Evolutionary conservation across 2,113 vertebrate genomes (phyloP).

Genomic region (Protobothrops mucrosquamatus): DNA sequence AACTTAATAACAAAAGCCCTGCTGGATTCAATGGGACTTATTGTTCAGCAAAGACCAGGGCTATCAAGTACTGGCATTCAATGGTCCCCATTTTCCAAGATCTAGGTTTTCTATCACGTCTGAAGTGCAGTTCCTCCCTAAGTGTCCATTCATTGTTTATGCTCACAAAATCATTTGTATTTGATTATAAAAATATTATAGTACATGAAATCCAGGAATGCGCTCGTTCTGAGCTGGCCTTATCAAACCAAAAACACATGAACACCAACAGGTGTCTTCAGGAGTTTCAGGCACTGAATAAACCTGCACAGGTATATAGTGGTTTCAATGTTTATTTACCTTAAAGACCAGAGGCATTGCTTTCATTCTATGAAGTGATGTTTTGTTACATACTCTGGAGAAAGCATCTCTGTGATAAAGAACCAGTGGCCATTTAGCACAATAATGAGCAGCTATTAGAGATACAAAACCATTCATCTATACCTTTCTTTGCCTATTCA

Average conservation of each 20-base stretch:
- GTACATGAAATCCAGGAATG: neutral
- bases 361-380: conserved; percentile 10
- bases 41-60: neutral
- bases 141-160: neutral
- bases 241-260: neutral
- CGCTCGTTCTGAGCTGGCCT: neutral
- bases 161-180: neutral
- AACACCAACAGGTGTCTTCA: neutral
- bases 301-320: neutral
- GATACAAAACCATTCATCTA: neutral
- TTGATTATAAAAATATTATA: neutral
- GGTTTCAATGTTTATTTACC: neutral
- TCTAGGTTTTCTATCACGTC: neutral
- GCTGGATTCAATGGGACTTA: neutral
- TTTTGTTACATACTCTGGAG: neutral
- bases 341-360: neutral
- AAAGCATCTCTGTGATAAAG: neutral
- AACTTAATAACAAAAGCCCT: neutral
- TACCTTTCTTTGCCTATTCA: neutral
- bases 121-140: neutral
- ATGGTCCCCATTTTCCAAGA: neutral
- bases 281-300: neutral
- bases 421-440: neutral
- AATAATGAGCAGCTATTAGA: neutral
- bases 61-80: neutral